Percentiles rank a stretch among this genome's conserved stretches.
phyloP scores from a whole-genome alignment of 2,113 vertebrate species.

The Pristiophorus japonicus region DNA sequence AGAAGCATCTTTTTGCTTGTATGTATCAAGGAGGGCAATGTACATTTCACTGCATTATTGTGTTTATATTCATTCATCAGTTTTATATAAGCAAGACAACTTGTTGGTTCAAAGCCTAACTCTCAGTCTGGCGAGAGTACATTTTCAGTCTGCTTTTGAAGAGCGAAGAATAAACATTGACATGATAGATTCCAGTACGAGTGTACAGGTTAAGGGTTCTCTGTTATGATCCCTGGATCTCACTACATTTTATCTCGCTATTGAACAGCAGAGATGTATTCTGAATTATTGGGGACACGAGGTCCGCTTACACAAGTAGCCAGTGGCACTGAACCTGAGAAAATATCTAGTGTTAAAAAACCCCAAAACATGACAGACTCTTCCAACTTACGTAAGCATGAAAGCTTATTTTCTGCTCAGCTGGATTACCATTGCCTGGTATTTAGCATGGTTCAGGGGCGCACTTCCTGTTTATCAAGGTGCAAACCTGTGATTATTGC shows the following conservation, averaged over 20 bases:
- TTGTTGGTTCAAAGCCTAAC: neutral
- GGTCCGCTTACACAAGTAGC: neutral
- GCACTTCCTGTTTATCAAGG: neutral
- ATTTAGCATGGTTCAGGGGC: neutral
- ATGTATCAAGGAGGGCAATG: neutral
- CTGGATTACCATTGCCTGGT: neutral
- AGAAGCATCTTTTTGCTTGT: neutral
- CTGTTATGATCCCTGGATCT: neutral
- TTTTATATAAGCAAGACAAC: neutral
- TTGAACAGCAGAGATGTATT: neutral
- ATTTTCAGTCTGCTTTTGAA: neutral
- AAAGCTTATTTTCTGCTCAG: neutral
- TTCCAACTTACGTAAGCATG: neutral
- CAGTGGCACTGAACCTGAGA: neutral
- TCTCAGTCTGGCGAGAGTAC: neutral
- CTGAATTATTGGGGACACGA: neutral
- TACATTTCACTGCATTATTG: neutral
- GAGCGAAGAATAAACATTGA: neutral
- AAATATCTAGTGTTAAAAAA: slow-evolving; percentile 17
- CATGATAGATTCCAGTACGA: neutral
- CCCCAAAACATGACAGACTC: neutral
- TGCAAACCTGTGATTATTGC: neutral
- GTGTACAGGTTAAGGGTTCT: neutral
- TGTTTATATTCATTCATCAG: neutral
- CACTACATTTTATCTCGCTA: neutral